Conservation (phyloP, 2,797 vertebrate species). For the Bradypus variegatus region DNA sequence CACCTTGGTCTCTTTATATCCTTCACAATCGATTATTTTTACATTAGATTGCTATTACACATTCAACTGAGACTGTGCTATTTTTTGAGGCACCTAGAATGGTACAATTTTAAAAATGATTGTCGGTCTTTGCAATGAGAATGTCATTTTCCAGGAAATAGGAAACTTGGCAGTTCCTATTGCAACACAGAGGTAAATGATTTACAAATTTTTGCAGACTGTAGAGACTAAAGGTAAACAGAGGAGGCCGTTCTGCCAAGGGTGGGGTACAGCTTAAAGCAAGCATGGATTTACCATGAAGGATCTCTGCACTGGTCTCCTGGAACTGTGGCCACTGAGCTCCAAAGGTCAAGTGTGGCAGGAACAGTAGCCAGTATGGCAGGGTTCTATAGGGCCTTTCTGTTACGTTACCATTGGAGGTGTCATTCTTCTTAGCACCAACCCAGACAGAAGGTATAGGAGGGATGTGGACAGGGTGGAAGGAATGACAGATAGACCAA, state of each 20-base stretch:
- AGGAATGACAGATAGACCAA: not conserved
- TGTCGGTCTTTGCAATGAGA: constrained; percentile 23
- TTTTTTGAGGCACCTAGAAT: constrained; percentile 20
- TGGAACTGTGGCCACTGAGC: not conserved
- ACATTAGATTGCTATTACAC: not conserved
- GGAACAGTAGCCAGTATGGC: not conserved
- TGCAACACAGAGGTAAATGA: not conserved
- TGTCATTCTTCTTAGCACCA: not conserved
- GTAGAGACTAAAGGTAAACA: not conserved
- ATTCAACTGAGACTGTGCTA: not conserved
- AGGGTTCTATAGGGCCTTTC: not conserved
- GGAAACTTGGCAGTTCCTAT: not conserved
- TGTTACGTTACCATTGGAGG: not conserved
- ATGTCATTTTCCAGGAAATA: not conserved
- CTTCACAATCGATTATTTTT: not conserved
- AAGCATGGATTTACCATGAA: not conserved
- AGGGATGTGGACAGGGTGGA: not conserved
- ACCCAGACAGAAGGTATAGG: not conserved
- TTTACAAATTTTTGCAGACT: constrained; percentile 25
- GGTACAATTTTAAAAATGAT: constrained; percentile 1
- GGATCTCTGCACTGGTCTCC: not conserved
- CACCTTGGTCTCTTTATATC: not conserved
- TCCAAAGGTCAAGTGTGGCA: not conserved
- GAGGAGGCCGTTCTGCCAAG: not conserved
- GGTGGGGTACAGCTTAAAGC: not conserved